A percentile compares a stretch with the other conserved stretches of the same genome.
These are phyloP conservation scores for Aphaenogaster floridana DNA, from an alignment of 1,140 invertebrate species.

Conservation along the genomic window DNA sequence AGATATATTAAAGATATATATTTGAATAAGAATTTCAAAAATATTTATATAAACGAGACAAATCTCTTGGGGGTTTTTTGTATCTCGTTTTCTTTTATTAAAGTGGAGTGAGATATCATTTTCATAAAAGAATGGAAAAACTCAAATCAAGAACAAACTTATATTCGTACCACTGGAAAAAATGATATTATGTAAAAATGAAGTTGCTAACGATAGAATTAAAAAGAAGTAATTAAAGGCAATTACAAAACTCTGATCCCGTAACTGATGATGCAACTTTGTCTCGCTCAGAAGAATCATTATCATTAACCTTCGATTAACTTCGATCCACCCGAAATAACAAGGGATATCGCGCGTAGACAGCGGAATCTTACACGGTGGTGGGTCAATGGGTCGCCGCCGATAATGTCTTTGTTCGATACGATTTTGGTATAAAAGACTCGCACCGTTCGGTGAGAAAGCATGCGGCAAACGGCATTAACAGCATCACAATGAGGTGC, in stretches of 20 bases:
- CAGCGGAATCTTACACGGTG: conserved; percentile 67
- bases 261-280: conserved; percentile 35
- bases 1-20: not conserved
- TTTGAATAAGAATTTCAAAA: not conserved
- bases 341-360: conserved; percentile 70
- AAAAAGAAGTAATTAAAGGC: not conserved
- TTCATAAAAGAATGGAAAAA: not conserved
- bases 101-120: not conserved
- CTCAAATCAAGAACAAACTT: not conserved
- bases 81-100: not conserved
- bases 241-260: not conserved
- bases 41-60: not conserved
- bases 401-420: conserved; percentile 81
- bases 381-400: conserved; percentile 75
- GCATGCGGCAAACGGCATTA: conserved; percentile 80
- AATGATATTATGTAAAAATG: not conserved
- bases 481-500: conserved; percentile 82
- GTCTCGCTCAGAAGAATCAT: not conserved
- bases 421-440: conserved; percentile 84
- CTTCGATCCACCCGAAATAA: conserved; percentile 55
- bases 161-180: not conserved
- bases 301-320: conserved; percentile 70
- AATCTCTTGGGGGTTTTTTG: not conserved
- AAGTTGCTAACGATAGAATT: not conserved
- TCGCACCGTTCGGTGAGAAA: conserved; percentile 19